These are phyloP conservation scores for Cantharis lateralis DNA, from an alignment of 2,888 invertebrate genomes.

Conservation along the genomic window DNA sequence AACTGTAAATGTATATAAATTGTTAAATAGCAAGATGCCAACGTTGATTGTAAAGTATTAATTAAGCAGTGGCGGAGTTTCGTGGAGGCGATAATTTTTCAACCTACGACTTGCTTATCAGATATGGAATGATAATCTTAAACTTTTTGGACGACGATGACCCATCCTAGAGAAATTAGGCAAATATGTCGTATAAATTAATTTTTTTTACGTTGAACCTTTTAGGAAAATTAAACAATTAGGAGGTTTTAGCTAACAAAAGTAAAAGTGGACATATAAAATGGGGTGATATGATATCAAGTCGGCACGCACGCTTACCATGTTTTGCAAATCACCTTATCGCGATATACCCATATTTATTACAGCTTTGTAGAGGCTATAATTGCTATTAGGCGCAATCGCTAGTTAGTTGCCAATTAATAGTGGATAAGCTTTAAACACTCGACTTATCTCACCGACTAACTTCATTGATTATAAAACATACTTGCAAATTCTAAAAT, in stretches of 20 bases:
- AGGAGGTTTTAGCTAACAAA: conserved; percentile 4
- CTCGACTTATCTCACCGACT: conserved; percentile 13
- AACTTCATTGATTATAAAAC: conserved; percentile 12
- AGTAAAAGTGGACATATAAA: conserved; percentile 4
- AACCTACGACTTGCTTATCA: background rate
- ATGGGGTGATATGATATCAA: conserved; percentile 20
- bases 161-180: background rate
- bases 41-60: background rate
- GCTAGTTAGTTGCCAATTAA: conserved; percentile 27
- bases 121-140: background rate
- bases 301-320: conserved; percentile 24
- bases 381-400: conserved; percentile 22
- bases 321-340: conserved; percentile 30
- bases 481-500: background rate
- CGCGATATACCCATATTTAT: conserved; percentile 26
- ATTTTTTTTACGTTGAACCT: background rate
- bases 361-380: conserved; percentile 19
- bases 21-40: background rate
- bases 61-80: background rate
- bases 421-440: conserved; percentile 25
- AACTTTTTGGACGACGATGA: background rate
- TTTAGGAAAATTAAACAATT: background rate
- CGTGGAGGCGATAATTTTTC: background rate
- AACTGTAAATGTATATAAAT: background rate
- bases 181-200: background rate